Percentiles rank a stretch among this genome's conserved stretches.
phyloP scores from a whole-genome alignment of 2,797 vertebrate genomes.

The Crypturellus tataupa region DNA sequence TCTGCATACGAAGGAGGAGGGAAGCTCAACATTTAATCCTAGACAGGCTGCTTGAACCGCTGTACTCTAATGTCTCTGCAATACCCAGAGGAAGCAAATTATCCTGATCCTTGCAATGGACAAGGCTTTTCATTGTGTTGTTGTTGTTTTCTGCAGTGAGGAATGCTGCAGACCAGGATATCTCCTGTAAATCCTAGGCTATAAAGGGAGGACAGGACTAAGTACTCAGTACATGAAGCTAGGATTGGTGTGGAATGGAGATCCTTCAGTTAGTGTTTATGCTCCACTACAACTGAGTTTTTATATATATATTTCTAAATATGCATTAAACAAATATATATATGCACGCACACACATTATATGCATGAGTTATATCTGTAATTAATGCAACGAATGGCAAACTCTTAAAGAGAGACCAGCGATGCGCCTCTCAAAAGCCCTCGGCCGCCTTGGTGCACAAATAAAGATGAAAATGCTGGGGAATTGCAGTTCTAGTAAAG shows the following conservation, averaged over 20 bases:
- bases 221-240: accelerated
- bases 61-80: not conserved
- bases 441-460: not conserved
- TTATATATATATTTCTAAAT: too few relatives aligned
- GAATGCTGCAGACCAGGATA: not conserved
- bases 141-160: not conserved
- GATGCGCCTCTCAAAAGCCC: not conserved
- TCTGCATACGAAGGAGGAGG: not conserved
- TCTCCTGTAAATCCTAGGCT: not conserved
- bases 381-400: not conserved
- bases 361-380: not conserved
- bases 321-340: not conserved
- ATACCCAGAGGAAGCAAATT: not conserved
- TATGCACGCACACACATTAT: too few relatives aligned
- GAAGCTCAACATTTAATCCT: not conserved
- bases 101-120: not conserved
- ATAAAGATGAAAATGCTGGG: not conserved
- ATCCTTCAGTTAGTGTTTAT: not conserved
- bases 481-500: not conserved
- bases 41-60: not conserved
- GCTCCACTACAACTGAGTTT: not conserved
- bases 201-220: not conserved
- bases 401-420: not conserved
- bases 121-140: not conserved
- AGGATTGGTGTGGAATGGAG: not conserved